Evolutionary conservation across 2,888 invertebrate genomes (phyloP).

Genomic region (Acanthosepion lycidas): DNA sequence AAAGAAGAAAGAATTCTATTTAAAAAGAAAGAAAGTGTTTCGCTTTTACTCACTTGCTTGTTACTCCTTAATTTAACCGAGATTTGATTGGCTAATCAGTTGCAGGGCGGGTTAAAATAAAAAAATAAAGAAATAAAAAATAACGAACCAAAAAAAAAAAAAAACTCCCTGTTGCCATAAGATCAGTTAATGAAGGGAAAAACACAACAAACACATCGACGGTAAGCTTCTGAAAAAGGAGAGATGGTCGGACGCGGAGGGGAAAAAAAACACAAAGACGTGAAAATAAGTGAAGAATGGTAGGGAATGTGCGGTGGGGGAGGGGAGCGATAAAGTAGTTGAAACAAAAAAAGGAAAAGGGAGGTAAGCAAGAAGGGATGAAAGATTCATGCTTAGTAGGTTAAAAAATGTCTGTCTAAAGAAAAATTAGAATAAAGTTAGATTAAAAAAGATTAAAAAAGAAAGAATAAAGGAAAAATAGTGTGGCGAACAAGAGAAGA

Average conservation of each 20-base stretch:
- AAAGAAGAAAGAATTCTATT: neutral
- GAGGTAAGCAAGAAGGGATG: neutral
- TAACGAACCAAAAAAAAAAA: neutral
- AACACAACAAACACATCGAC: neutral
- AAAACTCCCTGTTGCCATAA: neutral
- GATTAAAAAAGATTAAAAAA: neutral
- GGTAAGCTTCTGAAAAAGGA: neutral
- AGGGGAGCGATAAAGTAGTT: neutral
- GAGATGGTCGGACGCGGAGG: neutral
- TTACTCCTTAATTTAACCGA: neutral
- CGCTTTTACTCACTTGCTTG: neutral
- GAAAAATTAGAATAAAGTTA: neutral
- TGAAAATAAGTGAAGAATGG: neutral
- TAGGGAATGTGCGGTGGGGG: neutral
- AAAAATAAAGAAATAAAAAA: neutral
- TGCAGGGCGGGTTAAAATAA: neutral
- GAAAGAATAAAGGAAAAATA: neutral
- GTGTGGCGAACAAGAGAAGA: neutral
- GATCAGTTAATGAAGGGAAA: constrained; percentile 13
- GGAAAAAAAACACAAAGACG: neutral
- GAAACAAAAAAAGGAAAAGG: no score
- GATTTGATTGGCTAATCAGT: constrained; percentile 8
- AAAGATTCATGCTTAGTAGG: neutral
- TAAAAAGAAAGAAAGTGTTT: neutral
- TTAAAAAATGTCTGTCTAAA: neutral